Conservation (phyloP, 2,888 invertebrate genomes). For the Tridacna gigas region DNA sequence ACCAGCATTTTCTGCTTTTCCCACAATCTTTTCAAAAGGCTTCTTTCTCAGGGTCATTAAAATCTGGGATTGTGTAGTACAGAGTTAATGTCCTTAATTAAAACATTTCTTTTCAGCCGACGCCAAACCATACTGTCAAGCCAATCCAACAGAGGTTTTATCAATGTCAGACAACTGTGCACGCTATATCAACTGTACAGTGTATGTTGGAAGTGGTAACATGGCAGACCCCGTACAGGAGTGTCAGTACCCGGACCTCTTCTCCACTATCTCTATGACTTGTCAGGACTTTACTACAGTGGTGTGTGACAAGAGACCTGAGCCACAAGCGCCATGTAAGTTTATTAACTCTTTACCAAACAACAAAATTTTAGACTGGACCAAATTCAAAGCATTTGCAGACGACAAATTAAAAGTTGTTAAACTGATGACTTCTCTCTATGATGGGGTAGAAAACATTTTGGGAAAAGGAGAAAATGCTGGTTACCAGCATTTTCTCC, state of each 20-base stretch:
- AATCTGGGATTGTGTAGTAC: not conserved
- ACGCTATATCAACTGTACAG: constrained; percentile 64
- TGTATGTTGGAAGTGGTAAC: constrained; percentile 23
- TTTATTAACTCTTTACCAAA: not conserved
- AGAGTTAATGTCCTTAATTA: not conserved
- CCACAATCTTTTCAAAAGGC: not conserved
- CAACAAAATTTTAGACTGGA: too few relatives aligned
- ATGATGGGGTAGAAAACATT: too few relatives aligned
- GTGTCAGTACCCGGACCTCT: constrained; percentile 65
- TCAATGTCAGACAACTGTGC: constrained; percentile 64
- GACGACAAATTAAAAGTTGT: too few relatives aligned
- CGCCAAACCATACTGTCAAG: constrained; percentile 61
- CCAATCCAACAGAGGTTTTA: constrained; percentile 60
- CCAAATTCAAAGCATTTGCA: too few relatives aligned
- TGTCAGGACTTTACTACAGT: constrained; percentile 63
- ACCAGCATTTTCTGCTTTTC: not conserved
- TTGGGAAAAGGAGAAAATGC: too few relatives aligned
- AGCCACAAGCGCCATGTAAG: constrained; percentile 67
- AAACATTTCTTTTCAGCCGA: constrained; percentile 47
- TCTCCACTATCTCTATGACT: constrained; percentile 57
- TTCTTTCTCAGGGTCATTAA: not conserved
- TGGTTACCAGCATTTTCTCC: too few relatives aligned
- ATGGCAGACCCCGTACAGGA: constrained; percentile 47
- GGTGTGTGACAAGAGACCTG: constrained; percentile 56
- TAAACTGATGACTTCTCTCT: too few relatives aligned